These are phyloP conservation scores for Epizoanthus ramosus DNA, from an alignment of 92 coral and sea anemone species.

Conservation along the genomic window DNA sequence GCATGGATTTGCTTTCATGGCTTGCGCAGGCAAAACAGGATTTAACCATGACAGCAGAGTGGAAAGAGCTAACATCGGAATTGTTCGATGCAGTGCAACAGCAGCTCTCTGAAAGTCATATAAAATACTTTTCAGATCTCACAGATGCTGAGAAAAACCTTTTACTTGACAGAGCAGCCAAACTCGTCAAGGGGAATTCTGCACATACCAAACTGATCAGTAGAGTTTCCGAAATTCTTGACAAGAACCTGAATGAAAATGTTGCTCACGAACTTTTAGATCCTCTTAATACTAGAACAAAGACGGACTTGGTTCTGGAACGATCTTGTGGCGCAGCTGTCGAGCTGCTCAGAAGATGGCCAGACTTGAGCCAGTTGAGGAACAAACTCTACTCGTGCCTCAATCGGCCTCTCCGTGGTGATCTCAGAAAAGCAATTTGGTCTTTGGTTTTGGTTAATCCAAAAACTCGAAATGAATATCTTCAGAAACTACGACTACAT, in stretches of 20 bases:
- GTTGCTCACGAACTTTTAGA: constrained; percentile 57
- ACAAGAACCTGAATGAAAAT: constrained; percentile 69
- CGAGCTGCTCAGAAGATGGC: constrained; percentile 79
- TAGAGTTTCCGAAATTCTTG: constrained; percentile 68
- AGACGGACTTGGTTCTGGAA: constrained; percentile 69
- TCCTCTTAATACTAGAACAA: constrained; percentile 66
- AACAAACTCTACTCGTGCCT: constrained; percentile 67
- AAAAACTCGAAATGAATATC: constrained; percentile 51
- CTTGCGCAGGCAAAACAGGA: constrained; percentile 72
- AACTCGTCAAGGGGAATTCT: constrained; percentile 65
- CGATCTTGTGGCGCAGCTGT: constrained; percentile 64
- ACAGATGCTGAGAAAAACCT: constrained; percentile 79
- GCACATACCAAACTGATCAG: constrained; percentile 59
- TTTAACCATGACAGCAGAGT: constrained; percentile 69
- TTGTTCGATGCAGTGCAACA: constrained; percentile 84
- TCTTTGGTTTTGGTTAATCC: constrained; percentile 69
- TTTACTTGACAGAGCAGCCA: constrained; percentile 87
- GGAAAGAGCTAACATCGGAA: constrained; percentile 77
- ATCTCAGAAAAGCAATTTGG: constrained; percentile 75
- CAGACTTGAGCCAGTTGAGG: constrained; percentile 71
- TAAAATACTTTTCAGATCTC: constrained; percentile 81
- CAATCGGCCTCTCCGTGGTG: constrained; percentile 74
- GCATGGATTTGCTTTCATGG: constrained; percentile 58
- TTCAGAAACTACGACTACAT: constrained; percentile 27
- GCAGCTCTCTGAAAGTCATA: constrained; percentile 80